Evolutionary conservation across 2,113 vertebrate genomes (phyloP).

Genomic region (Benitochromis conjunctus): DNA sequence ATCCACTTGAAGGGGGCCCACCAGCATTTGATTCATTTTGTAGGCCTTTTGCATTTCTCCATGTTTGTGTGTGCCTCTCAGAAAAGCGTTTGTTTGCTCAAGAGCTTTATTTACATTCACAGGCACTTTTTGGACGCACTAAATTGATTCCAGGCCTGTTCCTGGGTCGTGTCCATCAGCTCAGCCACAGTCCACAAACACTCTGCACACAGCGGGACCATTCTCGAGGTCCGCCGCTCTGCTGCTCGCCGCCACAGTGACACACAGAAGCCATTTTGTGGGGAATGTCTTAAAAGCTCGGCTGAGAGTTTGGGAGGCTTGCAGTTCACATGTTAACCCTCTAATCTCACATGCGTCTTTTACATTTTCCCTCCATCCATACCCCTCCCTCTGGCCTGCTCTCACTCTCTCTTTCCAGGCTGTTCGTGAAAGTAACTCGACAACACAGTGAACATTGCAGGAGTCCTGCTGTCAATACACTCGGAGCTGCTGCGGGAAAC

Average conservation of each 20-base stretch:
- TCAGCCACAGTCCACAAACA: slow-evolving; percentile 66
- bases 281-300: slow-evolving; percentile 37
- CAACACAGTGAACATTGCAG: background rate
- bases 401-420: background rate
- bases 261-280: slow-evolving; percentile 69
- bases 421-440: slow-evolving; percentile 16
- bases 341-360: slow-evolving; percentile 10
- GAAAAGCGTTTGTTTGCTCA: slow-evolving; percentile 73
- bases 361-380: background rate
- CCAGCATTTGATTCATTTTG: slow-evolving; percentile 33
- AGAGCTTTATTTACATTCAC: slow-evolving; percentile 75
- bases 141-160: slow-evolving; percentile 78
- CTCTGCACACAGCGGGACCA: slow-evolving; percentile 57
- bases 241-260: slow-evolving; percentile 15
- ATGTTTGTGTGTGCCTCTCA: slow-evolving; percentile 58
- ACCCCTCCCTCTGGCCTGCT: background rate
- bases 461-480: slow-evolving; percentile 20
- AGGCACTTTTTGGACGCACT: slow-evolving; percentile 69
- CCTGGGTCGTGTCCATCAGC: slow-evolving; percentile 75
- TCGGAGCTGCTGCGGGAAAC: slow-evolving; percentile 47
- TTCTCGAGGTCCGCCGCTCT: slow-evolving; percentile 46
- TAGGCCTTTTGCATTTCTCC: slow-evolving; percentile 42
- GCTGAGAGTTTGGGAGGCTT: slow-evolving; percentile 21
- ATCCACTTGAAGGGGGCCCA: slow-evolving; percentile 8
- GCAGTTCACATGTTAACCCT: slow-evolving; percentile 38